Conservation (phyloP, 2,113 vertebrate species). For the Crotalus horridus region DNA sequence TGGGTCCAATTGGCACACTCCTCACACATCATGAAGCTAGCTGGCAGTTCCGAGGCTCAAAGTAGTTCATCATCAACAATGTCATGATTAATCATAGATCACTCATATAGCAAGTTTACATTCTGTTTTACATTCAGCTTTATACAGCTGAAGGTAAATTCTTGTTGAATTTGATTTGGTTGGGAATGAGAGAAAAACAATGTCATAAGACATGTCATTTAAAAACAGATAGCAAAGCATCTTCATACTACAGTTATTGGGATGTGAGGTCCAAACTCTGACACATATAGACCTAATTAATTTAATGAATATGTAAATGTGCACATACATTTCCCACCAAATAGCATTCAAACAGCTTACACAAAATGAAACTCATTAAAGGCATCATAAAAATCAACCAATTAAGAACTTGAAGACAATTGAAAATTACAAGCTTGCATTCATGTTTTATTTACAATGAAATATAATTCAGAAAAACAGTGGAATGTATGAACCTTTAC, state of each 20-base stretch:
- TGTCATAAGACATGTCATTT: not conserved
- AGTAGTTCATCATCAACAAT: not conserved
- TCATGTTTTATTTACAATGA: not conserved
- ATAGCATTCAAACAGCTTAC: not conserved
- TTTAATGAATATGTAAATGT: not conserved
- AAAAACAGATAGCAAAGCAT: not conserved
- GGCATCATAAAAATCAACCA: not conserved
- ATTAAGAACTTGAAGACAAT: not conserved
- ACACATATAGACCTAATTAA: not conserved
- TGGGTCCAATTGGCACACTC: not conserved
- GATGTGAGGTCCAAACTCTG: not conserved
- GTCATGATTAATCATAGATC: not conserved
- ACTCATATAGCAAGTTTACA: not conserved
- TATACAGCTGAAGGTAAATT: not conserved
- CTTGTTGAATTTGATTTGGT: not conserved
- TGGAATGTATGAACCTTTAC: not conserved
- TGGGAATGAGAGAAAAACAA: not conserved
- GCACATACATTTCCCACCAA: not conserved
- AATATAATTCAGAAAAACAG: not conserved
- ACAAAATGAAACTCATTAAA: not conserved
- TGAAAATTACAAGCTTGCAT: not conserved
- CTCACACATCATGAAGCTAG: not conserved
- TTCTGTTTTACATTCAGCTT: not conserved
- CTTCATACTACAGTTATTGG: not conserved
- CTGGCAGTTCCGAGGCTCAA: not conserved